Conservation (phyloP, 2,113 vertebrate species). For the Pseudopipra pipra region DNA sequence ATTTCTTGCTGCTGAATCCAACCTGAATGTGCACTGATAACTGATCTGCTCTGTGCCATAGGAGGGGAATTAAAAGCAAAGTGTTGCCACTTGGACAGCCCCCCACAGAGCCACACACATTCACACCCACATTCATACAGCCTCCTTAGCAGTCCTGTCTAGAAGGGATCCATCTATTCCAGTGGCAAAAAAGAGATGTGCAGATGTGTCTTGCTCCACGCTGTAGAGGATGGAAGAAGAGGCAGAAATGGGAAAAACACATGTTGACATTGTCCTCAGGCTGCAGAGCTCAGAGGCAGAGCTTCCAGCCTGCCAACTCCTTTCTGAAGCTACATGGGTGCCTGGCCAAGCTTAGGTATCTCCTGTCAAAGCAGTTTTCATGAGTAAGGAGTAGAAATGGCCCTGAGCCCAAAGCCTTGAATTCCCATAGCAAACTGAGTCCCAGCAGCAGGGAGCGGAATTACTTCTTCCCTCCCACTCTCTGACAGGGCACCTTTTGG, state of each 20-base stretch:
- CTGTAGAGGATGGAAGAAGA: not conserved
- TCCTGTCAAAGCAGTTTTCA: not conserved
- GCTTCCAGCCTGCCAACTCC: not conserved
- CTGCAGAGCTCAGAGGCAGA: not conserved
- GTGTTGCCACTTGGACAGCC: not conserved
- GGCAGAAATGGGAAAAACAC: not conserved
- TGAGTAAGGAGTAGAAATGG: not conserved
- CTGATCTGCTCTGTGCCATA: not conserved
- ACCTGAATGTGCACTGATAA: fast-evolving
- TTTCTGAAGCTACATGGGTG: not conserved
- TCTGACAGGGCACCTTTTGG: not conserved
- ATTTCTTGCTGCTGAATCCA: not conserved
- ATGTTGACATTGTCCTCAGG: not conserved
- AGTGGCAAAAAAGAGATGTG: not conserved
- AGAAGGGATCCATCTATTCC: not conserved
- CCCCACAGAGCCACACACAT: fast-evolving
- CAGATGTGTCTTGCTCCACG: not conserved
- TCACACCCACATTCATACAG: not conserved
- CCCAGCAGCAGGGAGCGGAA: not conserved
- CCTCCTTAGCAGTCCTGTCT: not conserved
- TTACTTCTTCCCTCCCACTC: not conserved
- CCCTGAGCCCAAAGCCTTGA: not conserved
- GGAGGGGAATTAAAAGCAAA: not conserved
- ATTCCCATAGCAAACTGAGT: fast-evolving
- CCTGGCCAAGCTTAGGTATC: not conserved